Percentiles rank a stretch among this genome's conserved stretches.
phyloP scores from a whole-genome alignment of 2,113 vertebrate genomes.

The Microtus richardsoni region DNA sequence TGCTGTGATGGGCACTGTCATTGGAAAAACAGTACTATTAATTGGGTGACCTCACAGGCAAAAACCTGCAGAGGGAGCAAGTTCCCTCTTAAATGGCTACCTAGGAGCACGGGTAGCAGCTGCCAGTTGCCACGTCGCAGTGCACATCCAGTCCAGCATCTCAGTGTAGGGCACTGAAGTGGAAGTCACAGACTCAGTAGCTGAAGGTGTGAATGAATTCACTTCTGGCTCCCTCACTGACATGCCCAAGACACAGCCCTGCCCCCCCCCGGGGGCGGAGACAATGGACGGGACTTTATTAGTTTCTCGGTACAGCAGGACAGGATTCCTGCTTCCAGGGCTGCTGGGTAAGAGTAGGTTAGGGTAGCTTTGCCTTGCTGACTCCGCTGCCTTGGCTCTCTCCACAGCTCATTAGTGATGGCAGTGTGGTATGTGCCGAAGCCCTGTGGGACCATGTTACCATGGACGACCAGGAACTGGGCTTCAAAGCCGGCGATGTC shows the following conservation, averaged over 20 bases:
- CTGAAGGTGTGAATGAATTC: background rate
- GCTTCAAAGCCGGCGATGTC: constrained; percentile 96
- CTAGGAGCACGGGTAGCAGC: background rate
- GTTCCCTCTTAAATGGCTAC: background rate
- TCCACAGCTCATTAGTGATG: constrained; percentile 96
- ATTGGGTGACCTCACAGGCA: background rate
- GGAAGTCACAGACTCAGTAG: background rate
- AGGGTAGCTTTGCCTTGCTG: background rate
- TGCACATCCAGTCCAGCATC: background rate
- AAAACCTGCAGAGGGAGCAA: background rate
- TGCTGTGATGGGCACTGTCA: background rate
- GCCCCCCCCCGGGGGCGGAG: too few relatives aligned
- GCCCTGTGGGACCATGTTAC: constrained; percentile 99
- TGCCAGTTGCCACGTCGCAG: background rate
- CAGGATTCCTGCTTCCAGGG: background rate
- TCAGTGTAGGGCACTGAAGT: background rate
- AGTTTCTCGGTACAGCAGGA: background rate
- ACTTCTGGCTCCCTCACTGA: background rate
- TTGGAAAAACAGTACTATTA: too few relatives aligned
- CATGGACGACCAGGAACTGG: constrained; percentile 98
- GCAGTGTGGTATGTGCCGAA: constrained; percentile 96
- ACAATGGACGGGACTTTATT: too few relatives aligned
- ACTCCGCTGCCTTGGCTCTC: constrained; percentile 45
- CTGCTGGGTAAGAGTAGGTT: background rate
- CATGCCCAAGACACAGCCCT: too few relatives aligned